phyloP scores from a whole-genome alignment of 2,113 vertebrate species.

The Pelmatolapia mariae region DNA sequence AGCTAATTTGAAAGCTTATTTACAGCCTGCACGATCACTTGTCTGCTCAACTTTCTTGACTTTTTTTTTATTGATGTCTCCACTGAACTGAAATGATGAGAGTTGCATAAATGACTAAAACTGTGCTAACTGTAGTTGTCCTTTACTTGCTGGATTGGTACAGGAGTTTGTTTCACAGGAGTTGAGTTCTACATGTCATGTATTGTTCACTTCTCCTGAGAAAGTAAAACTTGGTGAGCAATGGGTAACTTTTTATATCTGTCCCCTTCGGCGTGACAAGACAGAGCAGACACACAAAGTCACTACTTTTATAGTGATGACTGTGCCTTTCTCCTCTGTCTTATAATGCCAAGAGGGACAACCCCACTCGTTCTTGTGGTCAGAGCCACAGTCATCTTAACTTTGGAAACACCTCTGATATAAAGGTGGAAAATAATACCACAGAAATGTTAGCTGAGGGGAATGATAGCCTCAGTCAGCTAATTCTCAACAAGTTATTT shows the following conservation, averaged over 20 bases:
- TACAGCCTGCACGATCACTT: not conserved
- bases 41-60: not conserved
- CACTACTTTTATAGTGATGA: not conserved
- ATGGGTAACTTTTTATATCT: not conserved
- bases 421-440: not conserved
- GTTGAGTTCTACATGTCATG: not conserved
- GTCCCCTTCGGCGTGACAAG: conserved; percentile 12
- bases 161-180: not conserved
- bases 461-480: not conserved
- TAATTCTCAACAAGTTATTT: not conserved
- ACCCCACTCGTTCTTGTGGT: not conserved
- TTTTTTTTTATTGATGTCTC: not conserved
- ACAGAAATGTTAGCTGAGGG: not conserved
- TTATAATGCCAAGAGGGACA: conserved; percentile 20
- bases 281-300: not conserved
- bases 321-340: not conserved
- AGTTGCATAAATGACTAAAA: not conserved
- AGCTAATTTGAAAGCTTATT: not conserved
- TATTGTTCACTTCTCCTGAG: not conserved
- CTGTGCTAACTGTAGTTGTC: not conserved
- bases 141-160: not conserved
- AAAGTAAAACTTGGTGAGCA: conserved; percentile 30
- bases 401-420: not conserved
- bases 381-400: not conserved
- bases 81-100: not conserved